Percentiles rank a stretch among this genome's conserved stretches.
Evolutionary conservation across 1,140 invertebrate genomes (phyloP).

Genomic region (Lordiphosa collinella): DNA sequence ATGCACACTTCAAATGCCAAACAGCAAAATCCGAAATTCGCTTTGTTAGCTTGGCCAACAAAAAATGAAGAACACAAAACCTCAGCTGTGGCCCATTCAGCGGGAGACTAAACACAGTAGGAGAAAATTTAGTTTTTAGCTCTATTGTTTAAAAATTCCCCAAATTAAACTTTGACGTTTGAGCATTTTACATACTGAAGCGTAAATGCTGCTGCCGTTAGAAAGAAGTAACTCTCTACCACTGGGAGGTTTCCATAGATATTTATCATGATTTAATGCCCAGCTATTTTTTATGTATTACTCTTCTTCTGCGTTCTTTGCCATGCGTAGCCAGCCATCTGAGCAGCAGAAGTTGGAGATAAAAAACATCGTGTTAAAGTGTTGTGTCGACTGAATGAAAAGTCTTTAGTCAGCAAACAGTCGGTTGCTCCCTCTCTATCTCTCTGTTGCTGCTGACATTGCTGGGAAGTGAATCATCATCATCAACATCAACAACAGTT

Average conservation of each 20-base stretch:
- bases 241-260: conserved; percentile 6
- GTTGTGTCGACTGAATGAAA: conserved; percentile 10
- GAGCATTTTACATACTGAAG: background rate
- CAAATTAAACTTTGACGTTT: conserved; percentile 7
- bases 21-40: conserved; percentile 5
- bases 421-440: background rate
- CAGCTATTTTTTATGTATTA: background rate
- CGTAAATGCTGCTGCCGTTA: too few species aligned
- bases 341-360: conserved; percentile 3
- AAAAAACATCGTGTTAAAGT: conserved; percentile 1
- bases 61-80: too few species aligned
- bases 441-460: conserved; percentile 1
- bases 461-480: conserved; percentile 11
- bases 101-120: background rate
- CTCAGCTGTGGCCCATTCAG: too few species aligned
- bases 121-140: background rate
- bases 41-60: conserved; percentile 1
- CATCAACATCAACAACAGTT: background rate
- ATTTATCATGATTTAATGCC: conserved; percentile 13
- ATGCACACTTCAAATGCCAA: conserved; percentile 6
- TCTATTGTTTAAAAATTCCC: background rate
- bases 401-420: conserved; percentile 11
- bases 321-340: too few species aligned
- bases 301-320: too few species aligned
- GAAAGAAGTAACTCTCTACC: background rate